Conservation (phyloP, 2,797 vertebrate species). For the Protosalanx chinensis region DNA sequence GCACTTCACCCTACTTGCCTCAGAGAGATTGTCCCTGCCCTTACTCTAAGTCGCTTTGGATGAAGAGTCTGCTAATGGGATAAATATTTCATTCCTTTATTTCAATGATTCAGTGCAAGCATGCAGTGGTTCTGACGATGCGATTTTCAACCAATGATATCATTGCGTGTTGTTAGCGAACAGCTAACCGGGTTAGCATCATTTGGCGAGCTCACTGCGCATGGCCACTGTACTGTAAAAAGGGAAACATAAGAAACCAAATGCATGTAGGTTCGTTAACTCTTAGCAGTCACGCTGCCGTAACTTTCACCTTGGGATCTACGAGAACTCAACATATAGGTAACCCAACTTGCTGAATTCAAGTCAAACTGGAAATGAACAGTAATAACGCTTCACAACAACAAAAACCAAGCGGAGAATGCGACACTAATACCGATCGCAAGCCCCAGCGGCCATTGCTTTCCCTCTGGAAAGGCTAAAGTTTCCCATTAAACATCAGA, state of each 20-base stretch:
- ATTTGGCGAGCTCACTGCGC: conserved; percentile 66
- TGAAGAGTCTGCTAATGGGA: no score
- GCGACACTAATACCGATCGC: conserved; percentile 34
- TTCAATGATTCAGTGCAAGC: no score
- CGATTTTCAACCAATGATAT: conserved; percentile 49
- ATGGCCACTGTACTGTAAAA: conserved; percentile 64
- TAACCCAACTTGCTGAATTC: conserved; percentile 41
- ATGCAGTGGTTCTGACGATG: no score
- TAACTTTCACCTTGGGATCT: neutral
- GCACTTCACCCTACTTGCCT: no score
- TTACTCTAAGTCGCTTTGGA: no score
- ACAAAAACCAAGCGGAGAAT: conserved; percentile 16
- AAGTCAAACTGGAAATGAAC: conserved; percentile 44
- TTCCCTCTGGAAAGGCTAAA: conserved; percentile 63
- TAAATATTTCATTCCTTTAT: no score
- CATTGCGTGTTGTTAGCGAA: conserved; percentile 54
- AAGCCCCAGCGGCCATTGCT: conserved; percentile 68
- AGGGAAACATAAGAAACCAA: conserved; percentile 56
- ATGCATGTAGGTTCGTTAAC: neutral
- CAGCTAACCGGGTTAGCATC: neutral
- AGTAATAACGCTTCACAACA: conserved; percentile 40
- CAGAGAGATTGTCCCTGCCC: no score
- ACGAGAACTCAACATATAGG: neutral
- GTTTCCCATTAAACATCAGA: conserved; percentile 73
- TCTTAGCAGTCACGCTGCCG: neutral